Conservation (phyloP, 2,113 vertebrate species). For the Setophaga coronata region DNA sequence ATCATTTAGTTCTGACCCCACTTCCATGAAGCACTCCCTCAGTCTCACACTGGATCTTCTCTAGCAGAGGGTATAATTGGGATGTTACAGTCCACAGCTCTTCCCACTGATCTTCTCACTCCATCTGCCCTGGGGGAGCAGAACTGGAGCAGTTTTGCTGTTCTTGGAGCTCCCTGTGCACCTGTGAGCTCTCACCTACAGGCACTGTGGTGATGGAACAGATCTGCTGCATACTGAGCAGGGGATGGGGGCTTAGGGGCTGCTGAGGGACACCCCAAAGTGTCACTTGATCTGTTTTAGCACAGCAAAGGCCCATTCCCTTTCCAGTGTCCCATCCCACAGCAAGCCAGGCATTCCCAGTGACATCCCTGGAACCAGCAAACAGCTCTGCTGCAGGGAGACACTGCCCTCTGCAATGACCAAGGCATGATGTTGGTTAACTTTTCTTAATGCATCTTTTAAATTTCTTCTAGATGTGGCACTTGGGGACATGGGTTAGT, state of each 20-base stretch:
- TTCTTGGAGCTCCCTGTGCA: not conserved
- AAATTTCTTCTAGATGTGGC: not conserved
- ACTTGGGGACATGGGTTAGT: not conserved
- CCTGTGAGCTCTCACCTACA: not conserved
- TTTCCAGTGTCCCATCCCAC: not conserved
- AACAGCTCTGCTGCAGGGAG: not conserved
- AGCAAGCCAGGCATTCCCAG: not conserved
- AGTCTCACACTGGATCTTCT: not conserved
- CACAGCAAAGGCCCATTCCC: not conserved
- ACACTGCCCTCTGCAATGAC: not conserved
- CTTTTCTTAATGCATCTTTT: not conserved
- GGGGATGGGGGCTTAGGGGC: not conserved
- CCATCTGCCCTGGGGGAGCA: not conserved
- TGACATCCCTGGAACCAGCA: not conserved
- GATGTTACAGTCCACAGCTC: not conserved
- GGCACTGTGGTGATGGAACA: not conserved
- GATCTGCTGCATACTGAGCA: not conserved
- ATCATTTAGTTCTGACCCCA: not conserved
- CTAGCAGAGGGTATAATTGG: not conserved
- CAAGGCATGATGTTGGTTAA: not conserved
- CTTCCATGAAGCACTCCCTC: not conserved
- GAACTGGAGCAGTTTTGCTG: not conserved
- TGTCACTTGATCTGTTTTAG: not conserved
- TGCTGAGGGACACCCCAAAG: not conserved
- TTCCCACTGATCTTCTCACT: not conserved